phyloP scores from a whole-genome alignment of 2,113 vertebrate genomes.

The Cyanoliseus patagonus region DNA sequence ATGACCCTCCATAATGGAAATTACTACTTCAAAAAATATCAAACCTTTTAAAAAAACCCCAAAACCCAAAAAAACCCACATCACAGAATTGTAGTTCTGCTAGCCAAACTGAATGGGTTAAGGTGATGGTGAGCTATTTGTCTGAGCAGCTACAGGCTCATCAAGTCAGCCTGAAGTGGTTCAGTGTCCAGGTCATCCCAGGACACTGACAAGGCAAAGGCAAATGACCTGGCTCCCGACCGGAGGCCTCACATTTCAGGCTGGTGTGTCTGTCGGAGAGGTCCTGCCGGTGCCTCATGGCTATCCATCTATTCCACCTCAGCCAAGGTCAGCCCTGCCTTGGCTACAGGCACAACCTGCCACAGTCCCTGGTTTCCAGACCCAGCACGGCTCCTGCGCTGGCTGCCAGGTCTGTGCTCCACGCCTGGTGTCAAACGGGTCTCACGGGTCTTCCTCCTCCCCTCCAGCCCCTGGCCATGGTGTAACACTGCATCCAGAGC shows the following conservation, averaged over 20 bases:
- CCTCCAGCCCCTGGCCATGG: background rate
- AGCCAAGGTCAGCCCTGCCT: constrained; percentile 7
- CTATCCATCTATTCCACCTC: constrained; percentile 1
- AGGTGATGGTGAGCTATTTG: background rate
- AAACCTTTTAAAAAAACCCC: background rate
- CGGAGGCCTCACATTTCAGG: background rate
- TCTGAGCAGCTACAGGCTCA: background rate
- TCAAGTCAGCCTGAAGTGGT: background rate
- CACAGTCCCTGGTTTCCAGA: background rate
- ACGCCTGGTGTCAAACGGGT: background rate
- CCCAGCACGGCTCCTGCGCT: background rate
- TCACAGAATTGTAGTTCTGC: background rate
- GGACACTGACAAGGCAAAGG: constrained; percentile 11
- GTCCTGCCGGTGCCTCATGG: background rate
- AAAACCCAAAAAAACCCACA: background rate
- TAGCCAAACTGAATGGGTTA: background rate
- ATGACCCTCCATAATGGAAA: background rate
- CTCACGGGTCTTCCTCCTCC: background rate
- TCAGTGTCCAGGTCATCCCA: constrained; percentile 25
- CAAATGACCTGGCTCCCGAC: background rate
- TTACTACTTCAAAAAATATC: background rate
- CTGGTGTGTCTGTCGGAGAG: background rate
- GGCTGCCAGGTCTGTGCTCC: background rate
- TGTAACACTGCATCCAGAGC: background rate
- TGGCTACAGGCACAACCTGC: background rate